phyloP scores from a whole-genome alignment of 64 coral and sea anemone genomes.

The Actinia tenebrosa region DNA sequence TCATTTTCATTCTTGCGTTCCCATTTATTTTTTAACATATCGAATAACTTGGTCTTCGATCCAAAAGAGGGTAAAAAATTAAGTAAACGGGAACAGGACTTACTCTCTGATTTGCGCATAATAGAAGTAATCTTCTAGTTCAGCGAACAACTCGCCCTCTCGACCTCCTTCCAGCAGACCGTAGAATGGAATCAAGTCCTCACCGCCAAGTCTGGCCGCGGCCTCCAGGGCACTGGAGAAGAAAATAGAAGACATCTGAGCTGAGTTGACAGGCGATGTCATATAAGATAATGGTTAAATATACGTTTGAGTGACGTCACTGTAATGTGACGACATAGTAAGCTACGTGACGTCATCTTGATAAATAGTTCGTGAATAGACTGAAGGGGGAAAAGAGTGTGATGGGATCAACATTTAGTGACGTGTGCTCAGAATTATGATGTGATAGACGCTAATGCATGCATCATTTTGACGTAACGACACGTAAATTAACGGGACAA shows the following conservation, averaged over 20 bases:
- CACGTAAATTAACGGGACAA: too few relatives aligned
- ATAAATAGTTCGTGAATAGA: not conserved
- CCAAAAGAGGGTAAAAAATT: not conserved
- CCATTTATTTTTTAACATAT: not conserved
- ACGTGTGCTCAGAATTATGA: too few relatives aligned
- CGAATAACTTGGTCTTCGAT: not conserved
- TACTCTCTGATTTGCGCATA: constrained; percentile 93
- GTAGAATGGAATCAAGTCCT: constrained; percentile 90
- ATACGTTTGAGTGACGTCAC: not conserved
- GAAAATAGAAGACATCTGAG: not conserved
- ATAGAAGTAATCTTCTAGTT: constrained; percentile 97
- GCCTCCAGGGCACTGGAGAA: constrained; percentile 79
- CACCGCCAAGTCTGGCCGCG: constrained; percentile 76
- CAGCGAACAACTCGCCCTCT: constrained; percentile 82
- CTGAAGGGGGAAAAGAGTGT: too few relatives aligned
- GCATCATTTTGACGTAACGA: too few relatives aligned
- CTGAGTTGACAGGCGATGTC: not conserved
- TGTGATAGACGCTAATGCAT: too few relatives aligned
- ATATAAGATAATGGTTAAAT: not conserved
- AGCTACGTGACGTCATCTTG: not conserved
- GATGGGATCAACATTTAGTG: too few relatives aligned
- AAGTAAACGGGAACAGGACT: not conserved
- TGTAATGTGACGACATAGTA: not conserved
- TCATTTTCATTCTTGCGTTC: not conserved
- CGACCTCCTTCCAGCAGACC: constrained; percentile 87